Base-by-base conservation (phyloP, 2,113 vertebrate genomes). In the Semicossyphus pulcher region DNA sequence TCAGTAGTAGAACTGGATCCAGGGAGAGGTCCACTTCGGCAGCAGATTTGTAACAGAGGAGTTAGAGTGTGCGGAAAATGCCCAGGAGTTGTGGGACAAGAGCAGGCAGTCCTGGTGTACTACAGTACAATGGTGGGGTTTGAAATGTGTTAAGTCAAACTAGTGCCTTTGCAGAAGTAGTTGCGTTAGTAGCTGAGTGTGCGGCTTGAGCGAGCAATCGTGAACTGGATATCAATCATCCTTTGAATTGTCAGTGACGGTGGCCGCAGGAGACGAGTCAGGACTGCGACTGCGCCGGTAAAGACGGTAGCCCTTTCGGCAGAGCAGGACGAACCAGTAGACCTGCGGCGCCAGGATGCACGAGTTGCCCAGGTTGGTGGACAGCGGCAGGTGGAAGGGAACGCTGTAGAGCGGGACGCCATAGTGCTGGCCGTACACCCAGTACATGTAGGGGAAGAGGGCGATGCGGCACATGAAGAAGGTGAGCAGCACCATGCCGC, bases 391-490 rank as follows among this genome's bases (percentile, higher is more conserved):
- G 88, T 92, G 94, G 90, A 96, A 95, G 31, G 97, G 98, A 61
- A 97, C 97, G 53, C 81, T 81, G 89, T 96, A 93, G 3, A 94
- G 3, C 0, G 95, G 95, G 47, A 99, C 90, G 26, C 94, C 93
- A 70, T 92, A 86, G 81, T 98, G 95, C 18, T 76, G 90, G 37
- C 86, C 95, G 0, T 98, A 99, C 72, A 93, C 91, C 88, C 93
- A 94, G 90, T 99, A 99, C 98, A 99, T 99, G 93, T 93, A 99
- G 7, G 97, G 97, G 89, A 99, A 99, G 45, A 99, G 95, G 15
- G 95, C 92, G 47, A 99, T 98, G 81, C 98, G 97, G 90, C 95
- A 99, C 67, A 91, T 29, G 74, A 99, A 94, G 93, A 99, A 99
- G 72, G 95, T 99, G 64, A 95, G 70, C 75, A 99, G 89, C 3